Evolutionary conservation across 1,140 invertebrate species (phyloP).

Genomic region (Eciton burchellii): DNA sequence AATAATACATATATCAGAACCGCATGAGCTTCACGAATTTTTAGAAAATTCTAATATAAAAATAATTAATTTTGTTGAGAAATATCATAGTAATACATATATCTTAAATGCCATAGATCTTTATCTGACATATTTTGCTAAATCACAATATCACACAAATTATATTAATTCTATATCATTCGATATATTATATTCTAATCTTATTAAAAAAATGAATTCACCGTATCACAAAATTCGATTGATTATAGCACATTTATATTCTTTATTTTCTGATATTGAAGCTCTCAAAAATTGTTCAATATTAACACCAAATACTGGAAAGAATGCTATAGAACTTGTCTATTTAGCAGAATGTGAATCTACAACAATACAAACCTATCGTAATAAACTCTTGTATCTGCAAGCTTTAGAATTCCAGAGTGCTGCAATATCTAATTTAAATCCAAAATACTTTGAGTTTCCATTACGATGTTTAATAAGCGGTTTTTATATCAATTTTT

Average conservation of each 20-base stretch:
- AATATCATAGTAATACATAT: conserved; percentile 70
- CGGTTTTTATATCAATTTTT: conserved; percentile 94
- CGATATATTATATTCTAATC: conserved; percentile 64
- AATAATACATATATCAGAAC: conserved; percentile 85
- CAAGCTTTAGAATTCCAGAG: conserved; percentile 90
- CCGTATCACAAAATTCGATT: conserved; percentile 88
- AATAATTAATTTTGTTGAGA: conserved; percentile 71
- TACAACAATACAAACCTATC: conserved; percentile 90
- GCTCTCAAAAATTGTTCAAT: conserved; percentile 65
- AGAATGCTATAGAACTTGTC: conserved; percentile 80
- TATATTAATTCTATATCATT: conserved; percentile 76
- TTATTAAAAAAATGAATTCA: conserved; percentile 69
- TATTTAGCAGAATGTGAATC: conserved; percentile 88
- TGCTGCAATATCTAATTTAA: conserved; percentile 85
- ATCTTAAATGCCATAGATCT: conserved; percentile 79
- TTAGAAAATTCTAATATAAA: conserved; percentile 74
- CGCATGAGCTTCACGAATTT: conserved; percentile 83
- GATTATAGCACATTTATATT: conserved; percentile 90
- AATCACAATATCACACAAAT: conserved; percentile 55
- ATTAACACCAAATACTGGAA: conserved; percentile 53
- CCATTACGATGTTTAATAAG: conserved; percentile 93
- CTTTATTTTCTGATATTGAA: conserved; percentile 88
- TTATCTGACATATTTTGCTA: conserved; percentile 69
- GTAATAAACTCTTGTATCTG: conserved; percentile 91
- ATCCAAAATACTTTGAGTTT: conserved; percentile 87